Evolutionary conservation across 1,140 invertebrate genomes (phyloP), one percentile per base, ranked within the genome.

Genomic region (Gonioctena quinquepunctata): DNA sequence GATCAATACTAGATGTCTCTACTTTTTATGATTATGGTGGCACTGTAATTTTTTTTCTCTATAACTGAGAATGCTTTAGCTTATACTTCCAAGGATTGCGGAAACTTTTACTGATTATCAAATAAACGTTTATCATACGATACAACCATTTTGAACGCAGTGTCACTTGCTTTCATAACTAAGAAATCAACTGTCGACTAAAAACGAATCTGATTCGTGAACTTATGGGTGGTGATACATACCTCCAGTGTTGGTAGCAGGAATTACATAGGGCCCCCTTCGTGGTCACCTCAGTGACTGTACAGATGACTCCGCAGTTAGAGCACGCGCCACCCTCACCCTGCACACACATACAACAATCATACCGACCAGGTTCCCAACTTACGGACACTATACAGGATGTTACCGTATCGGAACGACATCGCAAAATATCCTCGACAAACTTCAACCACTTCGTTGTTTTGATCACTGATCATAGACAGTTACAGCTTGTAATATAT

Each of bases 171-270:
- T 54, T 1, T 18, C 4, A n/a, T 1, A n/a, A n/a, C n/a, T n/a
- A 21, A 54, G 19, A 0, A 54, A 54, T 54, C 18, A 42, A 42
- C 11, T 42, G 33, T 13, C n/a, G n/a, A n/a, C n/a, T 42, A 42
- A 42, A 42, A 13, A 42, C 16, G 16, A 42, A 42, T 42, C 33
- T 42, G 16, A n/a, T n/a, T 42, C 16, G 13, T 42, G 33, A 42
- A 42, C 1, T n/a, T n/a, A n/a, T n/a, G 50, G 11, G 22, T 21
- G 23, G 11, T 6, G 50, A 54, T 66, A 66, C 63, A 54, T 88
- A 93, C 91, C 90, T 92, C 89, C 90, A 92, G 84, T 93, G 91
- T 81, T 91, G 89, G 85, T 90, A 91, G 83, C 93, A 94, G 76
- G 90, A 91, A 82, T 89, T 88, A 86, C 93, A 94, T 80, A 93